Evolutionary conservation across 2,888 invertebrate genomes (phyloP).

Genomic region (Caenorhabditis macrosperma): DNA sequence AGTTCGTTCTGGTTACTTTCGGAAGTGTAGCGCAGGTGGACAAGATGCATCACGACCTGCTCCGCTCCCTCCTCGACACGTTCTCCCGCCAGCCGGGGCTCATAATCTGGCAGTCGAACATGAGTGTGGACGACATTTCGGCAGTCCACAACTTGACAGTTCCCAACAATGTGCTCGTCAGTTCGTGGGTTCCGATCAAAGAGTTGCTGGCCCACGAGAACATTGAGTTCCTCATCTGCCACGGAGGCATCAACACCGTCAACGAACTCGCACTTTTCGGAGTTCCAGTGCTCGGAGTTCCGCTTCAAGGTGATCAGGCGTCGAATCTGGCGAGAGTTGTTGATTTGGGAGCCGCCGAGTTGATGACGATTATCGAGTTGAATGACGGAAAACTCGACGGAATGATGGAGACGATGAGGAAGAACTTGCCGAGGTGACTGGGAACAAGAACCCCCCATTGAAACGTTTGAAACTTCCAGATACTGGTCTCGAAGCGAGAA

Average conservation of each 20-base stretch:
- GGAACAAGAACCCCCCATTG: too few relatives aligned
- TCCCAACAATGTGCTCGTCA: conserved; percentile 65
- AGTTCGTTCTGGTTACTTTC: conserved; percentile 74
- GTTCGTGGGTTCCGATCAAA: conserved; percentile 76
- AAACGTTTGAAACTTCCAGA: too few relatives aligned
- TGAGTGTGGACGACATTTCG: conserved; percentile 50
- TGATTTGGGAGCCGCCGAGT: conserved; percentile 71
- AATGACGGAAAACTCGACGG: conserved; percentile 63
- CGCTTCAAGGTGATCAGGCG: conserved; percentile 76
- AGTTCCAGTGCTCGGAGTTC: conserved; percentile 75
- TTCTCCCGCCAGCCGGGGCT: conserved; percentile 55
- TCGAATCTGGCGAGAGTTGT: conserved; percentile 75
- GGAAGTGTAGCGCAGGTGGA: conserved; percentile 76
- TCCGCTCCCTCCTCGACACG: conserved; percentile 63
- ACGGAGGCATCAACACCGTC: conserved; percentile 77
- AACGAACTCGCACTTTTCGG: conserved; percentile 76
- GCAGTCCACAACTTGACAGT: conserved; percentile 54
- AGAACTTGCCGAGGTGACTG: conserved; percentile 55
- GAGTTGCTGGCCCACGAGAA: conserved; percentile 75
- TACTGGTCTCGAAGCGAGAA: conserved; percentile 61
- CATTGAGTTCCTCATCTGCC: conserved; percentile 72
- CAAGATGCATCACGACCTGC: conserved; percentile 69
- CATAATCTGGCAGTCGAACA: conserved; percentile 75
- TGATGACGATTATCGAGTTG: conserved; percentile 69
- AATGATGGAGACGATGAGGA: conserved; percentile 65